Evolutionary conservation across 2,797 vertebrate genomes (phyloP).

Genomic region (Melanogrammus aeglefinus): DNA sequence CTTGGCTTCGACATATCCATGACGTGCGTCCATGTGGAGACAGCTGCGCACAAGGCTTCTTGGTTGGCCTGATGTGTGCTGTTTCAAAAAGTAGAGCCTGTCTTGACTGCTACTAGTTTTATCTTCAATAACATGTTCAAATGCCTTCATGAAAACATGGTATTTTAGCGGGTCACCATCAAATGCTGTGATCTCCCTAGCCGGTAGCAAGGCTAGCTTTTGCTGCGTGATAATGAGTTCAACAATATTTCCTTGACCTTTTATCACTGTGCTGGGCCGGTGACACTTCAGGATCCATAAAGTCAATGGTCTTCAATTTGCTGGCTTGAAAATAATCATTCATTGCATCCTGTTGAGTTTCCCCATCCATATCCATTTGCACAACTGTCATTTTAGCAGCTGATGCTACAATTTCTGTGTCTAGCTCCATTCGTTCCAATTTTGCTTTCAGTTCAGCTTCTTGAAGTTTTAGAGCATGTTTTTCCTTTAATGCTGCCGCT

Average conservation of each 20-base stretch:
- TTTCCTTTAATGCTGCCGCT: no score
- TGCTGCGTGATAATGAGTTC: no score
- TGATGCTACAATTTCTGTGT: conserved; percentile 5
- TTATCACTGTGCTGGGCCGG: no score
- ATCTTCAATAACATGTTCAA: background rate
- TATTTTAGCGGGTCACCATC: background rate
- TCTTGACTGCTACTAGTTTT: conserved; percentile 10
- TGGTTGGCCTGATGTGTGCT: conserved; percentile 4
- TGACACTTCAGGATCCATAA: conserved; percentile 1
- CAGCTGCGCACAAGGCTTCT: conserved; percentile 7
- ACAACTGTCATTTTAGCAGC: no score
- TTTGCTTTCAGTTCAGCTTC: no score
- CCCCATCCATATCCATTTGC: no score
- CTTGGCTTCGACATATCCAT: conserved; percentile 13
- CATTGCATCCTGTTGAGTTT: conserved; percentile 7
- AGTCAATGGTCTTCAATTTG: background rate
- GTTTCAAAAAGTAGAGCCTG: conserved; percentile 16
- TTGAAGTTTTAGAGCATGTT: no score
- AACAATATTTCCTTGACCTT: no score
- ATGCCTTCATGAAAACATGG: no score
- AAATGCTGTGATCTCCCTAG: no score
- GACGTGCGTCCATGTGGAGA: conserved; percentile 10
- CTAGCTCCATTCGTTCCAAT: conserved; percentile 4
- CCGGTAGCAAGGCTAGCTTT: no score
- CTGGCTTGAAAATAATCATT: conserved; percentile 3